Evolutionary conservation across 30 jellyfish, hydroid and myxozoan species (phyloP).

Genomic region (Rhopilema esculentum): DNA sequence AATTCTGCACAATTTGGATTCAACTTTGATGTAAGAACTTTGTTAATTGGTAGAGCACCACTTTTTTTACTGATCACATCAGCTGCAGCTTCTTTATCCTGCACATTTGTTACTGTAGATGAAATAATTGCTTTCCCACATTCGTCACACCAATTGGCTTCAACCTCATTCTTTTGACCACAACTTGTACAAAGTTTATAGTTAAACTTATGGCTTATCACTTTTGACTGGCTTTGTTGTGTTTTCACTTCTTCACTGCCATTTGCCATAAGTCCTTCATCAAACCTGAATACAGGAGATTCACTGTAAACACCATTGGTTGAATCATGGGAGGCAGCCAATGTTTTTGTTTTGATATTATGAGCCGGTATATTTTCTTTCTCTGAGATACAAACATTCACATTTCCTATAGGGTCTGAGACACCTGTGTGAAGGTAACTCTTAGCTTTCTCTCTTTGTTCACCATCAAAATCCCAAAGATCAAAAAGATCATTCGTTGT

Average conservation of each 20-base stretch:
- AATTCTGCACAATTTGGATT: slow-evolving; percentile 70
- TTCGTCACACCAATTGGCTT: slow-evolving; percentile 86
- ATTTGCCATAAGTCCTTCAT: background rate
- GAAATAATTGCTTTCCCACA: slow-evolving; percentile 85
- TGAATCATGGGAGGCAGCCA: background rate
- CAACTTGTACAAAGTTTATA: slow-evolving; percentile 73
- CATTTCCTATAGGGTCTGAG: background rate
- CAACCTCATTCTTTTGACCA: slow-evolving; percentile 36
- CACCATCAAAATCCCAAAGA: slow-evolving; percentile 53
- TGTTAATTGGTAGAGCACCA: background rate
- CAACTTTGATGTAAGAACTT: slow-evolving; percentile 7
- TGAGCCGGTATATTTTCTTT: slow-evolving; percentile 15
- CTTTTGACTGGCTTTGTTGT: background rate
- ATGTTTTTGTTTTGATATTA: background rate
- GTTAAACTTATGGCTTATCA: too few relatives aligned
- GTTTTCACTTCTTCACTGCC: background rate
- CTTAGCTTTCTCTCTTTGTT: slow-evolving; percentile 38
- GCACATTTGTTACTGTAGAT: slow-evolving; percentile 37
- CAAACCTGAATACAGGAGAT: background rate
- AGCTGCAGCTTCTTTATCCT: background rate
- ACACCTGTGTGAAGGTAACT: background rate
- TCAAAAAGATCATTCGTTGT: slow-evolving; percentile 38
- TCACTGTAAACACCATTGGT: background rate
- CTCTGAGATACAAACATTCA: background rate
- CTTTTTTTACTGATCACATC: background rate